These are phyloP conservation scores for Masnerella sp. DNA, from an alignment of 2,888 invertebrate species.

Conservation along the genomic window DNA sequence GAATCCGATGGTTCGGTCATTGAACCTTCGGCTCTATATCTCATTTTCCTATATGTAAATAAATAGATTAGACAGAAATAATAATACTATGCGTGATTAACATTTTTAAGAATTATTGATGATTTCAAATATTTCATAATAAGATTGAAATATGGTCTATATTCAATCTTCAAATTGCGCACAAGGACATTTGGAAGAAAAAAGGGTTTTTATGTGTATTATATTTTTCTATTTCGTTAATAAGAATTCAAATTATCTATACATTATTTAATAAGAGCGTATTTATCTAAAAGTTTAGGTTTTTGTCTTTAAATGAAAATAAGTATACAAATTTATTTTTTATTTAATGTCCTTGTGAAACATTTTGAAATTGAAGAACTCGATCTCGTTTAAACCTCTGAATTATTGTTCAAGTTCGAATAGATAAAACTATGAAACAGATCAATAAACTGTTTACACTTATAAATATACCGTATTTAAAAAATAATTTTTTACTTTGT, in stretches of 20 bases:
- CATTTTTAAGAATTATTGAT: slow-evolving; percentile 25
- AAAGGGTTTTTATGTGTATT: too few species aligned
- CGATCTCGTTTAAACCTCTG: slow-evolving; percentile 1
- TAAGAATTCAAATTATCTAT: too few species aligned
- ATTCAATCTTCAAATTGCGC: slow-evolving; percentile 7
- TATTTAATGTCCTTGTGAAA: background rate
- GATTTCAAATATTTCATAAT: slow-evolving; percentile 12
- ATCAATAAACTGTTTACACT: slow-evolving; percentile 9
- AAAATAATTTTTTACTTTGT: background rate
- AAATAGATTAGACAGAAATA: slow-evolving; percentile 25
- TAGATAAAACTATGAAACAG: slow-evolving; percentile 4
- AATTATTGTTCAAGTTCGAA: slow-evolving; percentile 15
- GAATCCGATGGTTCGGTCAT: background rate
- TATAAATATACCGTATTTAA: background rate
- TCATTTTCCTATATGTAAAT: slow-evolving; percentile 50
- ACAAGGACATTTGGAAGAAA: background rate
- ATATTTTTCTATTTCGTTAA: too few species aligned
- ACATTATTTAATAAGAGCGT: too few species aligned
- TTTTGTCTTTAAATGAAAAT: too few species aligned
- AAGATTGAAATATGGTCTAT: slow-evolving; percentile 4
- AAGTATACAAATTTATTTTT: too few species aligned
- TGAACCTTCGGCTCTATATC: slow-evolving; percentile 19
- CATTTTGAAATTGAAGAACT: slow-evolving; percentile 5
- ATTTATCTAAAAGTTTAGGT: too few species aligned
- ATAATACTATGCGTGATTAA: slow-evolving; percentile 28